Evolutionary conservation across 2,113 vertebrate genomes (phyloP).

Genomic region (Gambusia holbrooki): DNA sequence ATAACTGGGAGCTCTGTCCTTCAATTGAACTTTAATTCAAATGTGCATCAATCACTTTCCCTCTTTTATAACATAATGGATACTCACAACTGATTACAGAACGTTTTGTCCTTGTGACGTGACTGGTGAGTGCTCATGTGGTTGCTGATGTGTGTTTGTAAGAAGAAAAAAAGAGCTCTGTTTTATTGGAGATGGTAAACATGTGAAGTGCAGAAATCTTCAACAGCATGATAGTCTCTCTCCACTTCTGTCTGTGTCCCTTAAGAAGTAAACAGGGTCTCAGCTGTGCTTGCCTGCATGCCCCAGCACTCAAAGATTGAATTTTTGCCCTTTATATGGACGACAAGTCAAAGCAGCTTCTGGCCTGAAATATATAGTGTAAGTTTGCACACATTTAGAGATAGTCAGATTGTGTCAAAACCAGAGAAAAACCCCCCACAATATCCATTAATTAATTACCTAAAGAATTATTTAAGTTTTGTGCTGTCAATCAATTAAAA

Average conservation of each 20-base stretch:
- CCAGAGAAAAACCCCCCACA: too few species aligned
- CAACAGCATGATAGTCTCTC: constrained; percentile 5
- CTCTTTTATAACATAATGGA: constrained; percentile 67
- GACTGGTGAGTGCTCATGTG: constrained; percentile 5
- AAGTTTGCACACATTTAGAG: background rate
- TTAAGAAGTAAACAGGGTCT: constrained; percentile 54
- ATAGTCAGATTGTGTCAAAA: background rate
- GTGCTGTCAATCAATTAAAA: too few species aligned
- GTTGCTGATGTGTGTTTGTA: background rate
- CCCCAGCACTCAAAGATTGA: constrained; percentile 49
- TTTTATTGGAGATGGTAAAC: constrained; percentile 44
- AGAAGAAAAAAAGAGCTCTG: background rate
- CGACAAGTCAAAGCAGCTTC: constrained; percentile 5
- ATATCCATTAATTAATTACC: too few species aligned
- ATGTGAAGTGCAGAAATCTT: constrained; percentile 10
- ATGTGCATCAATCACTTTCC: constrained; percentile 77
- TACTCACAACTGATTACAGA: constrained; percentile 60
- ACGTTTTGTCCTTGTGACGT: constrained; percentile 69
- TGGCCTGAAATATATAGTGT: background rate
- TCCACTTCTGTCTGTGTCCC: constrained; percentile 5
- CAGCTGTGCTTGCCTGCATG: constrained; percentile 43
- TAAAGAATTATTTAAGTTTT: too few species aligned
- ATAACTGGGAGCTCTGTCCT: constrained; percentile 74
- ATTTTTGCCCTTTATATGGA: constrained; percentile 39
- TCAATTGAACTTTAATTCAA: constrained; percentile 79